A percentile compares a stretch with the other conserved stretches of the same genome.
Conservation (phyloP, 2,113 vertebrate species). For the Clupea harengus region DNA sequence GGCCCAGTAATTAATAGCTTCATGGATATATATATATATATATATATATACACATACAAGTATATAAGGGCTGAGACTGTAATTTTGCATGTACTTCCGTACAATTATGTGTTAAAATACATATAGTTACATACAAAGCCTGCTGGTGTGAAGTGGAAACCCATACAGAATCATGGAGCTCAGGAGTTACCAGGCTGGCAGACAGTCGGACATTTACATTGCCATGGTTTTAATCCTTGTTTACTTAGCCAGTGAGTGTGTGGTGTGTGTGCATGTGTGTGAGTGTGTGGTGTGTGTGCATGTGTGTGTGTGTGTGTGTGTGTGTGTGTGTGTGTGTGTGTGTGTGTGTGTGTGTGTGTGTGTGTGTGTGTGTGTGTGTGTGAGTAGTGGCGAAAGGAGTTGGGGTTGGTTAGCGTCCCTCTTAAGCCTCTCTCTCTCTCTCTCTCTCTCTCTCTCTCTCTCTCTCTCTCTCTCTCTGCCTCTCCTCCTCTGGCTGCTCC, state of each 20-base stretch:
- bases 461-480: slow-evolving; percentile 24
- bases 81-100: background rate
- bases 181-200: too few relatives aligned
- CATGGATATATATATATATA: background rate
- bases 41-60: background rate
- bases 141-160: background rate
- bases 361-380: background rate
- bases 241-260: background rate
- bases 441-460: background rate
- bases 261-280: background rate
- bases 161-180: background rate
- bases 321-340: background rate
- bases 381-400: background rate
- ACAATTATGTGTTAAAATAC: slow-evolving; percentile 5
- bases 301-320: background rate
- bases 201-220: background rate
- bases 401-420: background rate
- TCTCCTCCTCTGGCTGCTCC: slow-evolving; percentile 57
- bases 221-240: background rate
- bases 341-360: background rate
- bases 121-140: background rate
- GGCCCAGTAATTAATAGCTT: background rate
- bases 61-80: background rate
- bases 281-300: background rate
- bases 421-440: background rate